Conservation (phyloP, 1,140 invertebrate species). For the Homarus americanus region DNA sequence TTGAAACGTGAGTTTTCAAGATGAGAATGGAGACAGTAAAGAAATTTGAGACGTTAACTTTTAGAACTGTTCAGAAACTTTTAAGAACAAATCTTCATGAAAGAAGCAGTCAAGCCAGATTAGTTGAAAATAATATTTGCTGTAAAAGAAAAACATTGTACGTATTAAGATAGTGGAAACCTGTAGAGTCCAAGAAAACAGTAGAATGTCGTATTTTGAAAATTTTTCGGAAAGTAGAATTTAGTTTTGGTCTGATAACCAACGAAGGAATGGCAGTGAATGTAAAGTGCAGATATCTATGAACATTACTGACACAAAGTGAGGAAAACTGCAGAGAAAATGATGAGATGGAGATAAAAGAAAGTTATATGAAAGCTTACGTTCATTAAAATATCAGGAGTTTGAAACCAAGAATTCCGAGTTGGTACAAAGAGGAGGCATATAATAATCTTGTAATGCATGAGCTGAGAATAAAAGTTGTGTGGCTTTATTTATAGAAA, state of each 20-base stretch:
- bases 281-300: not conserved
- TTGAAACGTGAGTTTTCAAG: not conserved
- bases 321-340: not conserved
- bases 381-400: not conserved
- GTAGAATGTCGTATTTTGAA: not conserved
- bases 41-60: not conserved
- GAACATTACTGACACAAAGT: slow-evolving; percentile 19
- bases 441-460: not conserved
- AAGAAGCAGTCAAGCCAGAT: not conserved
- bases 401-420: slow-evolving; percentile 2
- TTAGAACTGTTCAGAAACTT: not conserved
- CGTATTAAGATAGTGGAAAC: not conserved
- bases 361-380: not conserved
- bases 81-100: not conserved
- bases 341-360: slow-evolving; percentile 27
- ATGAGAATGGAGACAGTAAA: not conserved
- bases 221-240: slow-evolving; percentile 24
- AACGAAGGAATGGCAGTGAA: not conserved
- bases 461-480: not conserved
- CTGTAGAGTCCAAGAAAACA: not conserved
- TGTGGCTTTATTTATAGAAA: not conserved
- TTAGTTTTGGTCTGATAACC: slow-evolving; percentile 8
- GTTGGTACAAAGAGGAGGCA: not conserved
- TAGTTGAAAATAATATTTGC: not conserved
- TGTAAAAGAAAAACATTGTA: not conserved